phyloP scores from a whole-genome alignment of 2,888 invertebrate species.

The Caenorhabditis uteleia region DNA sequence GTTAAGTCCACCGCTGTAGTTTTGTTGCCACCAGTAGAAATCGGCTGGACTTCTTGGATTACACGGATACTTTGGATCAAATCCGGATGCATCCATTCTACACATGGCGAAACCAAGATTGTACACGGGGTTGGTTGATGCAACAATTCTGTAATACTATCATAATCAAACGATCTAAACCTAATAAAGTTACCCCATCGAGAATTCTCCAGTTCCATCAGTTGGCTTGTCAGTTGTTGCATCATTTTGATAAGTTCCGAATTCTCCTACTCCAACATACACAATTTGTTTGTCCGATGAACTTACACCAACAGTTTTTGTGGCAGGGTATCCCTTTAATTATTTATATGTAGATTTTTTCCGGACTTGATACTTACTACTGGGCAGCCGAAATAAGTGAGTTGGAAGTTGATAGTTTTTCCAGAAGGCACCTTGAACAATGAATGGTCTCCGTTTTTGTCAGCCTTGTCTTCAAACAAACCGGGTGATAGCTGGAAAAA shows the following conservation, averaged over 20 bases:
- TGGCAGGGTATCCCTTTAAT: conserved; percentile 2
- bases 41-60: conserved; percentile 57
- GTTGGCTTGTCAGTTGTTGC: conserved; percentile 52
- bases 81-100: conserved; percentile 32
- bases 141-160: conserved; percentile 34
- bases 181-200: conserved; percentile 45
- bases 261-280: conserved; percentile 34
- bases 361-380: not conserved
- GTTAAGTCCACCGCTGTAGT: conserved; percentile 36
- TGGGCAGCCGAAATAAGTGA: conserved; percentile 17
- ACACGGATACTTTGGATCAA: conserved; percentile 39
- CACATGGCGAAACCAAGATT: conserved; percentile 57
- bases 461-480: conserved; percentile 33
- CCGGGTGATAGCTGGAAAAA: too few species aligned
- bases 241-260: conserved; percentile 33
- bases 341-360: not conserved
- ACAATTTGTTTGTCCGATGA: conserved; percentile 31
- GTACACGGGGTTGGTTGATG: conserved; percentile 43
- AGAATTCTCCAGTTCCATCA: conserved; percentile 61
- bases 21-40: conserved; percentile 60
- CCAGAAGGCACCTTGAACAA: conserved; percentile 11
- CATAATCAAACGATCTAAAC: too few species aligned
- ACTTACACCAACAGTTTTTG: conserved; percentile 5
- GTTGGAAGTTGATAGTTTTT: not conserved
- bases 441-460: conserved; percentile 22